phyloP scores from a whole-genome alignment of 2,113 vertebrate genomes.

The cat (Felis catus) region DNA sequence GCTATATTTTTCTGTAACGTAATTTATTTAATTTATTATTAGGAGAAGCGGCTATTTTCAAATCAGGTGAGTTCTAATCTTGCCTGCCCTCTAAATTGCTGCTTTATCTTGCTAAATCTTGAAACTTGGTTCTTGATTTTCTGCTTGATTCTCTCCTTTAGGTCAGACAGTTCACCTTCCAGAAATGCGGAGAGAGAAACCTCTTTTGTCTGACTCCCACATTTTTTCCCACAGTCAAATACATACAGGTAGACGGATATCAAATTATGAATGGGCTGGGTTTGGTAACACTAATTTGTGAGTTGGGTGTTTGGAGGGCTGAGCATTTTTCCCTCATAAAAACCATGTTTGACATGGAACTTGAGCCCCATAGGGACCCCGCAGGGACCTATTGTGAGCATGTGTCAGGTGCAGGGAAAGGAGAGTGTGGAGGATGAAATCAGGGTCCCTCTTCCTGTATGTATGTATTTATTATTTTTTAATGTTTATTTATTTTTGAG shows the following conservation, averaged over 20 bases:
- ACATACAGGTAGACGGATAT: background rate
- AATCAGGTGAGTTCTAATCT: constrained; percentile 32
- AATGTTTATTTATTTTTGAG: background rate
- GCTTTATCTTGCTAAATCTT: constrained; percentile 30
- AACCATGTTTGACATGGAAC: background rate
- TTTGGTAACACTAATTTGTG: background rate
- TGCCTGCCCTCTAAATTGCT: constrained; percentile 24
- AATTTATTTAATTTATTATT: constrained; percentile 26
- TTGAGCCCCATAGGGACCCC: background rate
- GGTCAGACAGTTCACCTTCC: background rate
- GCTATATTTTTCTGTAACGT: background rate
- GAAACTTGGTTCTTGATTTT: constrained; percentile 32
- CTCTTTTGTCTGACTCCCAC: background rate
- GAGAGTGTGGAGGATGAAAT: background rate
- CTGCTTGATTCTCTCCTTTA: constrained; percentile 25
- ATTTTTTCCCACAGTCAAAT: background rate
- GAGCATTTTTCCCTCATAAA: background rate
- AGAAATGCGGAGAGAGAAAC: background rate
- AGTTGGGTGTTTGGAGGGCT: background rate
- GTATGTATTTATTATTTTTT: background rate
- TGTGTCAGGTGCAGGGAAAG: background rate
- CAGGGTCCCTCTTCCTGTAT: background rate
- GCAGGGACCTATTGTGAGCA: background rate
- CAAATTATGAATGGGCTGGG: background rate
- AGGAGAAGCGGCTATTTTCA: constrained; percentile 22